These are phyloP conservation scores for Diacarnus erythraeanus DNA, from an alignment of 37 sponge, comb jelly and placozoan species.

Conservation along the genomic window DNA sequence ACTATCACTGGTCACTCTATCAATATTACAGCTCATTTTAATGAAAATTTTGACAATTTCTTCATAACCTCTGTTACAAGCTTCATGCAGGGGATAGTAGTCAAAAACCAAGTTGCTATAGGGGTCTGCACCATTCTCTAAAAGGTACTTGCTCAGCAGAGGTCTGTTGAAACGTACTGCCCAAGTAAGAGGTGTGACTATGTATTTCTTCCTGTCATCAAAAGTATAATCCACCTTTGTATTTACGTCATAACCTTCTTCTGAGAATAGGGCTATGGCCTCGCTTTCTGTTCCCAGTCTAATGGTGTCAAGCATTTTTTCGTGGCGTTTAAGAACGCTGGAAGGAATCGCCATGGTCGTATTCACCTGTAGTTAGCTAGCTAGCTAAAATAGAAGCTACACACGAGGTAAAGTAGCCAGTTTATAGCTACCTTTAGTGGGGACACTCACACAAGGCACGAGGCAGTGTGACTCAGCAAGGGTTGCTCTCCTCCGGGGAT, in stretches of 20 bases:
- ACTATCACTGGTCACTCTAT: conserved; percentile 28
- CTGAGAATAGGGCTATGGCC: conserved; percentile 21
- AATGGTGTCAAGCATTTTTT: conserved; percentile 25
- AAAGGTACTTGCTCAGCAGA: conserved; percentile 35
- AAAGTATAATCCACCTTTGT: conserved; percentile 28
- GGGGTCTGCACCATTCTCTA: conserved; percentile 36
- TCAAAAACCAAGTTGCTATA: conserved; percentile 46
- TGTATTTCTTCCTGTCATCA: conserved; percentile 54
- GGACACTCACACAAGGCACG: too few relatives aligned
- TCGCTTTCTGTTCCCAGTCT: conserved; percentile 18
- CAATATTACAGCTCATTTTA: conserved; percentile 19
- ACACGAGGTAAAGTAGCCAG: too few relatives aligned
- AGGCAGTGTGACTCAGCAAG: too few relatives aligned
- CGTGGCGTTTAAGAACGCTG: neutral
- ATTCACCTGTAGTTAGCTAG: too few relatives aligned
- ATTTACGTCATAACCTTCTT: conserved; percentile 32
- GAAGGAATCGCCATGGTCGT: neutral
- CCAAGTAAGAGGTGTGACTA: conserved; percentile 56
- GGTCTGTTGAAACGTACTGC: conserved; percentile 35
- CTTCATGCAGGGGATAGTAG: conserved; percentile 63
- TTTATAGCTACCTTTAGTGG: too few relatives aligned
- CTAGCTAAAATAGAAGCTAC: too few relatives aligned
- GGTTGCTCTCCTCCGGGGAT: too few relatives aligned
- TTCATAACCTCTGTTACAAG: conserved; percentile 41
- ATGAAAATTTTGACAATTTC: conserved; percentile 45